These are phyloP conservation scores for Megaleporinus macrocephalus DNA, from an alignment of 2,113 vertebrate genomes.

Conservation along the genomic window DNA sequence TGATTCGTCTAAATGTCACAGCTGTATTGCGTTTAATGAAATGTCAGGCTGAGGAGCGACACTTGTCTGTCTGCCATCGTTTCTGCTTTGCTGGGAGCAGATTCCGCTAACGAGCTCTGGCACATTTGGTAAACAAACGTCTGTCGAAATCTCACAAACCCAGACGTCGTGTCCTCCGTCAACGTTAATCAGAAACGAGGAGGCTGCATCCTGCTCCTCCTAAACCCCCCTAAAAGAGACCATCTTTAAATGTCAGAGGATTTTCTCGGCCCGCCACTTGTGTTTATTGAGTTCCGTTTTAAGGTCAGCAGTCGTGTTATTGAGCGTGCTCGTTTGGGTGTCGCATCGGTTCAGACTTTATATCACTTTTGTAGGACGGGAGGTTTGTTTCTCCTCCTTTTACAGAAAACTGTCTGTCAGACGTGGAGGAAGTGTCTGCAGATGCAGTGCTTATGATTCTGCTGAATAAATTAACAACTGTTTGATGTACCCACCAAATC, in stretches of 20 bases:
- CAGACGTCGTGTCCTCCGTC: neutral
- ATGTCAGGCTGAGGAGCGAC: conserved; percentile 19
- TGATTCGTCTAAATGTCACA: conserved; percentile 45
- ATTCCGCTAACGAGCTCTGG: neutral
- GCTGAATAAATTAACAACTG: no score
- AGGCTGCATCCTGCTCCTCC: neutral
- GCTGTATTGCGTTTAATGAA: conserved; percentile 35
- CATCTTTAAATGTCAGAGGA: conserved; percentile 36
- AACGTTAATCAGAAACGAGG: neutral
- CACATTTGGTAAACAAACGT: neutral
- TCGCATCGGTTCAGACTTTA: neutral
- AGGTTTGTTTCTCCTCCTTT: no score
- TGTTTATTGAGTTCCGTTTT: conserved; percentile 43
- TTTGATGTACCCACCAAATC: no score
- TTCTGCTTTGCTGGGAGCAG: neutral
- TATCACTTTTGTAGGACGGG: neutral
- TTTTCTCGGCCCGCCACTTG: neutral
- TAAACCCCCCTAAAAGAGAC: neutral
- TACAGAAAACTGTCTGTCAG: no score
- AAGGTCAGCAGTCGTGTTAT: conserved; percentile 31
- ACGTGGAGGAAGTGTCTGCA: no score
- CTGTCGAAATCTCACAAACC: neutral
- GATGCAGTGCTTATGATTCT: no score
- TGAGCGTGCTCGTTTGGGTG: neutral
- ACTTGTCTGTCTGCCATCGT: neutral